Evolutionary conservation across 1,140 invertebrate species (phyloP), one percentile per base, ranked within the genome.

Genomic region (Leptopilina boulardi): DNA sequence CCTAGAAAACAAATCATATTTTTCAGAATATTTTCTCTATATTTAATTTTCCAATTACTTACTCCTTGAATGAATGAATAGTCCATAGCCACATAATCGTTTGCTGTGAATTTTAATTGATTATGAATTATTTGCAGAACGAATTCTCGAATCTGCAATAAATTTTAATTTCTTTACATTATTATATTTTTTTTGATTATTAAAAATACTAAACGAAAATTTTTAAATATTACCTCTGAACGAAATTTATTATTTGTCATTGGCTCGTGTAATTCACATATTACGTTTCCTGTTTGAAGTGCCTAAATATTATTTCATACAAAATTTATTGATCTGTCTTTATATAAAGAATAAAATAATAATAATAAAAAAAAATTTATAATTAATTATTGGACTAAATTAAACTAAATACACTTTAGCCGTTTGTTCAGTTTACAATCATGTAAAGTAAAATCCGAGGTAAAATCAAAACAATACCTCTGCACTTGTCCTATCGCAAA

Each of bases 1-100:
- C 90, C 94, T 94, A 86, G 34, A 73, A 56, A 72, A 71, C 23
- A 8, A 47, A 54, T 10, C 26, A 8, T 13, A 73, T 77, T 70
- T 47, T 41, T 74, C 19, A 41, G 3, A 56, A 56, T 10, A 21
- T 6, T 23, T 2, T 23, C 34, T 19, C 13, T 44, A 44, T 15
- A 19, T 21, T 15, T 38, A 70, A 70, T 30, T 59, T 2, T 11
- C 9, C 23, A 8, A 34, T 66, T 66, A 82, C 56, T 44, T 82
- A 87, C 85, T 8, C 66, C 74, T 30, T 84, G 81, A 71, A 87
- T 81, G 6, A 88, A 82, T 4, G 78, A 74, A 13, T 80, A 77
- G 47, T 86, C 83, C 13, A 88, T 30, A 38, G 74, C 66, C n/a
- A 87, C 85, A 51, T 87, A 88, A 23, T 86, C 87, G 8, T 73